Base-by-base conservation (phyloP, 2,888 invertebrate genomes). In the Mactromeris polynyma region DNA sequence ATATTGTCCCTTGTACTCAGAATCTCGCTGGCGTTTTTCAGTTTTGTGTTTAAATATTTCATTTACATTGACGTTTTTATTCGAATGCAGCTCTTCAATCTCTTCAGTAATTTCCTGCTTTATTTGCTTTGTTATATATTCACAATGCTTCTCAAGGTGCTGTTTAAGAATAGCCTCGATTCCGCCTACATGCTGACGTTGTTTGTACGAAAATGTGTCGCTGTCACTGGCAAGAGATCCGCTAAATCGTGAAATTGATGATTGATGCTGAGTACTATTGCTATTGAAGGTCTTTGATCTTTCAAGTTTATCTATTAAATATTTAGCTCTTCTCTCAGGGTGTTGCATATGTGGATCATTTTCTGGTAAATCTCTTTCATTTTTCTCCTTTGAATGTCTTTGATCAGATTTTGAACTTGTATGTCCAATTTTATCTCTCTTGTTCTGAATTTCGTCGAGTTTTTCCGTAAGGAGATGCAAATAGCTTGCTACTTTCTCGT, bases 401-500 rank as follows among this genome's bases (percentile, higher is more conserved):
- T n/a, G 31, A 6, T 9, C 21, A 31, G 54, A 42, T 33, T 64
- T 64, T 26, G 26, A n/a, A 26, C 26, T 64, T 4, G 26, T 26
- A 7, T 1, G 26, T 9, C 0, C n/a, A 26, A 87, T 1, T n/a
- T 83, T 54, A 38, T 83, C 69, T 36, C 90, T 58, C 84, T 88
- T 88, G 31, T 19, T 84, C 79, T 90, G 88, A 21, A 90, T 84
- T 78, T 58, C 42, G 31, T 84, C 86, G 33, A 88, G 85, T 40
- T 86, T 88, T 11, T 82, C 86, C 6, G 86, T 86, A 19, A 90
- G 58, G 31, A 64, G 82, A 9, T 88, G 77, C 11, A 90, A 69
- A 77, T 86, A 90, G 54, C 83, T 88, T 33, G 90, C 86, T 79
- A 90, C 90, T 38, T 90, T 90, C 54, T 69, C 82, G 69, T 90